Conservation (phyloP, 2,797 vertebrate species). For the Loris lydekkerianus region DNA sequence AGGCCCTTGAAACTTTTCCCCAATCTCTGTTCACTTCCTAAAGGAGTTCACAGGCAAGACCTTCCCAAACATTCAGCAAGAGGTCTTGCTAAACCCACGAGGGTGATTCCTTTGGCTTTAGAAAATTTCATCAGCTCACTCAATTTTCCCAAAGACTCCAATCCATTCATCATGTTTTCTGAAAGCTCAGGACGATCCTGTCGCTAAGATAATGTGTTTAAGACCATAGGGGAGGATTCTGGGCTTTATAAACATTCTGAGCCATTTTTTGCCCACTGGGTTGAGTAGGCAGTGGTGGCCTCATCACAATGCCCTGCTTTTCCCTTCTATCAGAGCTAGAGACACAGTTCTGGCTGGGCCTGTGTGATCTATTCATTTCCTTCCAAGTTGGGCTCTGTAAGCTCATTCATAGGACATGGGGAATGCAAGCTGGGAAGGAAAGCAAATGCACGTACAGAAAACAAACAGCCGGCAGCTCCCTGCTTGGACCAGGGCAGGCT, state of each 20-base stretch:
- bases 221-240: constrained; percentile 5
- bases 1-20: not conserved
- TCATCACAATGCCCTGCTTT: constrained; percentile 73
- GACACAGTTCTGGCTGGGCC: constrained; percentile 36
- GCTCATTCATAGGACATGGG: constrained; percentile 68
- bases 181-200: not conserved
- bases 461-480: constrained; percentile 54
- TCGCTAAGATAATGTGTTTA: not conserved
- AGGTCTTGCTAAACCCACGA: not conserved
- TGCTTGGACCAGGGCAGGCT: not conserved
- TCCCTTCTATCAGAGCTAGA: constrained; percentile 31
- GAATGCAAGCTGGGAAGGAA: constrained; percentile 72
- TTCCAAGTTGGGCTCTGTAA: constrained; percentile 75
- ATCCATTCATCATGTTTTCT: not conserved
- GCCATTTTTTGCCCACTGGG: not conserved
- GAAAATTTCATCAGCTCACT: not conserved
- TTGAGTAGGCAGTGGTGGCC: not conserved
- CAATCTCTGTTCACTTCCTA: not conserved
- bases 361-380: constrained; percentile 79
- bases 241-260: not conserved
- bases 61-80: not conserved
- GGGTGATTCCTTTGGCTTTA: not conserved
- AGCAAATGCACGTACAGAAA: constrained; percentile 45
- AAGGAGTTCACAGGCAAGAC: not conserved
- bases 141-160: not conserved